Evolutionary conservation across 2,113 vertebrate genomes (phyloP).

Genomic region (Micronisus gabar): DNA sequence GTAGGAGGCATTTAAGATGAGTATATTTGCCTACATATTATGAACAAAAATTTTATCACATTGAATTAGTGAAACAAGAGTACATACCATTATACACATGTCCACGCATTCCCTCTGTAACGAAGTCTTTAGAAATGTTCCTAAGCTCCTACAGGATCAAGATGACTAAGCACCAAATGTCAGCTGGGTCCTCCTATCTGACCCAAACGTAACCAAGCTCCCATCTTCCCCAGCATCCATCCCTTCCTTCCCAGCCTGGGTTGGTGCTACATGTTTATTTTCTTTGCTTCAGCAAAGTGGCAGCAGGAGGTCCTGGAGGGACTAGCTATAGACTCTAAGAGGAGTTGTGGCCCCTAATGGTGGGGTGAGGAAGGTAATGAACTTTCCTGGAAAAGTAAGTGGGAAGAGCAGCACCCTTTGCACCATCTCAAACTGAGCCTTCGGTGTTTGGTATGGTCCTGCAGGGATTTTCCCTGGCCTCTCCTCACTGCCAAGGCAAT

Average conservation of each 20-base stretch:
- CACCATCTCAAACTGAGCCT: background rate
- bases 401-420: background rate
- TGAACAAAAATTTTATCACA: background rate
- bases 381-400: background rate
- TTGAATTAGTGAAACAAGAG: background rate
- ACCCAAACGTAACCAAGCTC: background rate
- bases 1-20: background rate
- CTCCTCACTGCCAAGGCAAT: background rate
- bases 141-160: background rate
- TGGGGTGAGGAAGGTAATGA: background rate
- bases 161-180: background rate
- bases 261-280: background rate
- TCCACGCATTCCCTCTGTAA: fast-evolving
- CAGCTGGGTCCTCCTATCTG: background rate
- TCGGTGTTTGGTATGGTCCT: background rate
- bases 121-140: background rate
- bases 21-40: background rate
- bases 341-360: background rate
- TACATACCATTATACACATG: background rate
- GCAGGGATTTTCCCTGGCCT: background rate
- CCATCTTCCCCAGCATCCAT: background rate
- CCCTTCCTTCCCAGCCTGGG: background rate
- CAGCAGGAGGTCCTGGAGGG: background rate
- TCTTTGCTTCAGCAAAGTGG: background rate
- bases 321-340: background rate